These are phyloP conservation scores for Manacus vitellinus DNA, from an alignment of 2,113 vertebrate species.

Conservation along the genomic window DNA sequence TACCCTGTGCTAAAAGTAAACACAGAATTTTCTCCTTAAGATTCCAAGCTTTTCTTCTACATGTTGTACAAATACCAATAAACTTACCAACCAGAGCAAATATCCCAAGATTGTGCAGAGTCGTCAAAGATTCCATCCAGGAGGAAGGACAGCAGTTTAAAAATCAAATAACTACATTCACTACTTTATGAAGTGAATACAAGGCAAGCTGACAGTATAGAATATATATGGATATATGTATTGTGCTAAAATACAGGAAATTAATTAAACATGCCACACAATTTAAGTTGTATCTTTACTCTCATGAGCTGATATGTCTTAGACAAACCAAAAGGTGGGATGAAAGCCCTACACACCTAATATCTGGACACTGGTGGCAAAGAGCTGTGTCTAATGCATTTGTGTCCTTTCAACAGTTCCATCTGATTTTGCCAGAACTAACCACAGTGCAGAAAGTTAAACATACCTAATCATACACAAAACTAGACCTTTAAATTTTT, in stretches of 20 bases:
- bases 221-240: background rate
- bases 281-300: background rate
- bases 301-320: background rate
- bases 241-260: constrained; percentile 14
- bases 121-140: constrained; percentile 74
- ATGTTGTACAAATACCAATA: constrained; percentile 72
- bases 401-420: background rate
- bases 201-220: constrained; percentile 54
- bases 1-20: constrained; percentile 24
- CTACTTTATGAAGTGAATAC: constrained; percentile 71
- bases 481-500: background rate
- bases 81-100: constrained; percentile 80
- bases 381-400: background rate
- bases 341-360: background rate
- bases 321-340: background rate
- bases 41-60: constrained; percentile 46
- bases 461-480: background rate
- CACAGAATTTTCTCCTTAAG: background rate
- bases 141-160: constrained; percentile 79
- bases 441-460: background rate
- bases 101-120: constrained; percentile 69
- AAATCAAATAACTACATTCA: constrained; percentile 83
- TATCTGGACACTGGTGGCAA: background rate
- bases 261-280: background rate
- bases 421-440: background rate